Conservation (phyloP, 2,113 vertebrate genomes). For the Bos taurus region DNA sequence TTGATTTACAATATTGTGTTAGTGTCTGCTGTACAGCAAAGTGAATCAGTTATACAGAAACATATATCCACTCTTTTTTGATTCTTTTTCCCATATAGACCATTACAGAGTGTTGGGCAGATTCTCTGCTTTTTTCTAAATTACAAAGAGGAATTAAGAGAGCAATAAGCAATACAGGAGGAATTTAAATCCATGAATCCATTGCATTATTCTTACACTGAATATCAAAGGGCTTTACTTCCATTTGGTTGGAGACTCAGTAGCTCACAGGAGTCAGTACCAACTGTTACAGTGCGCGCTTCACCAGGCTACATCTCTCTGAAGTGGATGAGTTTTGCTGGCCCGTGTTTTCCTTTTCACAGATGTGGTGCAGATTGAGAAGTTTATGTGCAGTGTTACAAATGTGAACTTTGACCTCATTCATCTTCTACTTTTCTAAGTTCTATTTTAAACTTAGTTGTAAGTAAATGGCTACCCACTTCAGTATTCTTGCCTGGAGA, state of each 20-base stretch:
- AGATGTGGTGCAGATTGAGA: background rate
- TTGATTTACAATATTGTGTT: background rate
- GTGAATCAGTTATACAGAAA: background rate
- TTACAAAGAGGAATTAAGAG: background rate
- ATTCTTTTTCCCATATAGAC: background rate
- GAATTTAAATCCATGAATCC: background rate
- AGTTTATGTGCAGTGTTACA: background rate
- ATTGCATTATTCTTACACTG: background rate
- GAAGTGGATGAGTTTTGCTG: background rate
- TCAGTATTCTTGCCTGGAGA: background rate
- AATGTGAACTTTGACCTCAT: background rate
- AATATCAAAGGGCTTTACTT: background rate
- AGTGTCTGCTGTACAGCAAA: background rate
- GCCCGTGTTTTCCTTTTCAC: background rate
- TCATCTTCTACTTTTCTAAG: background rate
- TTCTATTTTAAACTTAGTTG: background rate
- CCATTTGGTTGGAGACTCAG: background rate
- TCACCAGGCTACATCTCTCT: background rate
- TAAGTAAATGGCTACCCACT: background rate
- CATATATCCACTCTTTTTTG: background rate
- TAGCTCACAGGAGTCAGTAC: background rate
- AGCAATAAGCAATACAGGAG: background rate
- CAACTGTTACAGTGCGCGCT: rapidly evolving
- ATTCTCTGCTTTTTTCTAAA: background rate
- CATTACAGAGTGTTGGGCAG: background rate